These are phyloP conservation scores for Pedetes capensis DNA, from an alignment of 2,113 vertebrate species.

Conservation along the genomic window DNA sequence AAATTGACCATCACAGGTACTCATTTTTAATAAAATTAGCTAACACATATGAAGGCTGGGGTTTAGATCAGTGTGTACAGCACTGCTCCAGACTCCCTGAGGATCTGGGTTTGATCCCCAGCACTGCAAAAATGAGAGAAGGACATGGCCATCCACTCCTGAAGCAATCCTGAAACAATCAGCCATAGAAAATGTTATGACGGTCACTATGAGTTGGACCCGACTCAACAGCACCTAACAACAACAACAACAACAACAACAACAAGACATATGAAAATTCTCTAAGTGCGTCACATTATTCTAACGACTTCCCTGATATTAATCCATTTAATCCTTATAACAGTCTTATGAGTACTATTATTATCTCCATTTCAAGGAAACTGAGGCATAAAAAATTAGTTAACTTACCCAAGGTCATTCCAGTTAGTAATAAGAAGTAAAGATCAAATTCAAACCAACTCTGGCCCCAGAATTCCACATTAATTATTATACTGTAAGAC, in stretches of 20 bases:
- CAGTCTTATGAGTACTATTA: neutral
- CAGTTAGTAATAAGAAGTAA: neutral
- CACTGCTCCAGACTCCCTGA: too few relatives aligned
- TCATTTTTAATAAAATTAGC: neutral
- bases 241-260: too few relatives aligned
- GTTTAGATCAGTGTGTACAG: too few relatives aligned
- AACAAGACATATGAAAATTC: neutral
- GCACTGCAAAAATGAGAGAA: too few relatives aligned
- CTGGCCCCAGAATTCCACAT: neutral
- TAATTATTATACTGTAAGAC: neutral
- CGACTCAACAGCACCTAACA: too few relatives aligned
- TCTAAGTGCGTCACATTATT: neutral
- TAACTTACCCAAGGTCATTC: neutral
- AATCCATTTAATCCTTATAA: neutral
- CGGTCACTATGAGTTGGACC: too few relatives aligned
- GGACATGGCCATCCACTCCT: too few relatives aligned
- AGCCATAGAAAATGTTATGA: too few relatives aligned
- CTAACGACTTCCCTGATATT: neutral
- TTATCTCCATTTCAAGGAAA: neutral
- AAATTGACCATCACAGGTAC: neutral
- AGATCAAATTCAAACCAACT: neutral
- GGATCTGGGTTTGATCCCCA: too few relatives aligned
- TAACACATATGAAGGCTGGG: neutral
- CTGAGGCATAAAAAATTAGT: neutral
- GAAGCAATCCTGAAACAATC: too few relatives aligned